Evolutionary conservation across 2,113 vertebrate species (phyloP).

Genomic region (Carassius auratus): DNA sequence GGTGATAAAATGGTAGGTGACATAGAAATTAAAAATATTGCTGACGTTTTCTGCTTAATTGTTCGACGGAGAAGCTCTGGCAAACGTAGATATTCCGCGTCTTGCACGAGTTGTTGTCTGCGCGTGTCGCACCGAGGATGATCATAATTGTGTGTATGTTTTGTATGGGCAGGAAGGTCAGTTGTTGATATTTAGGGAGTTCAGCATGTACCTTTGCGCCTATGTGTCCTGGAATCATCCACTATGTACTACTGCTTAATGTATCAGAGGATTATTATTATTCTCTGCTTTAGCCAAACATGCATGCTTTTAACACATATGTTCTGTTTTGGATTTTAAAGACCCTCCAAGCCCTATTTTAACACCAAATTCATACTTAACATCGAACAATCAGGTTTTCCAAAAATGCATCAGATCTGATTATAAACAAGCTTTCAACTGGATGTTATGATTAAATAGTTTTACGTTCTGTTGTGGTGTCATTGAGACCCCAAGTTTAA

Average conservation of each 20-base stretch:
- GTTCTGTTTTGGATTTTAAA: neutral
- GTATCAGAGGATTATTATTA: neutral
- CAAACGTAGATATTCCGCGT: slow-evolving; percentile 33
- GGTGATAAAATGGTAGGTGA: slow-evolving; percentile 85
- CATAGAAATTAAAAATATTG: slow-evolving; percentile 72
- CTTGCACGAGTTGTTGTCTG: slow-evolving; percentile 49
- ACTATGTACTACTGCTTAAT: neutral
- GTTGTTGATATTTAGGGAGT: slow-evolving; percentile 82
- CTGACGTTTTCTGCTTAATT: slow-evolving; percentile 39
- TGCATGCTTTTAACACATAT: slow-evolving; percentile 1
- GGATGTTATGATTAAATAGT: neutral
- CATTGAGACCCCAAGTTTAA: neutral
- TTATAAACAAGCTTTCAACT: neutral
- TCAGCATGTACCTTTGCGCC: slow-evolving; percentile 76
- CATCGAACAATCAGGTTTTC: too few species aligned
- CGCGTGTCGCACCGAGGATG: slow-evolving; percentile 51
- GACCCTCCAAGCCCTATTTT: slow-evolving; percentile 1
- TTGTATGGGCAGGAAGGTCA: slow-evolving; percentile 78
- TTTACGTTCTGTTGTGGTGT: neutral
- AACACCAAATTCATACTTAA: neutral
- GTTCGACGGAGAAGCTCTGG: slow-evolving; percentile 37
- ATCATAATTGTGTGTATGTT: slow-evolving; percentile 59
- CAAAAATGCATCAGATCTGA: neutral
- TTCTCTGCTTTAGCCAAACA: neutral
- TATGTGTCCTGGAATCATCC: slow-evolving; percentile 69